A percentile compares a stretch with the other conserved stretches of the same genome.
Conservation (phyloP, 2,888 invertebrate genomes). For the Agonopterix heracliana region DNA sequence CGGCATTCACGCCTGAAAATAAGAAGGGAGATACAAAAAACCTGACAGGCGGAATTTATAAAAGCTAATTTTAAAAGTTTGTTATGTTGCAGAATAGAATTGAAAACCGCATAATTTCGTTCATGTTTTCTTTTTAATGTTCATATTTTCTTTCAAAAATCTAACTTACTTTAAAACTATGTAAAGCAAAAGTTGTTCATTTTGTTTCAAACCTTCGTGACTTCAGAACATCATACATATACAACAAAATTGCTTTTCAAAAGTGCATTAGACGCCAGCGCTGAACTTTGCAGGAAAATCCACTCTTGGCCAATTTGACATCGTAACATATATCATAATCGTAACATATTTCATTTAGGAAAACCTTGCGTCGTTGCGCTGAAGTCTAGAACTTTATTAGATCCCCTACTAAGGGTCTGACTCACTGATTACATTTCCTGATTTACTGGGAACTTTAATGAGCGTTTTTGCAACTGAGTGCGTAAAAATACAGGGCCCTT, state of each 20-base stretch:
- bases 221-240: neutral
- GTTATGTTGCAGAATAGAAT: too few species aligned
- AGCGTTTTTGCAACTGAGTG: too few species aligned
- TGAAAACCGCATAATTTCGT: too few species aligned
- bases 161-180: neutral
- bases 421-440: too few species aligned
- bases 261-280: neutral
- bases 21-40: too few species aligned
- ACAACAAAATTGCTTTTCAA: neutral
- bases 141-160: neutral
- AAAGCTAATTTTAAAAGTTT: too few species aligned
- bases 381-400: slow-evolving; percentile 23
- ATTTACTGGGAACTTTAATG: too few species aligned
- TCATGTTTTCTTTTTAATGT: too few species aligned
- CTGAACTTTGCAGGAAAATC: neutral
- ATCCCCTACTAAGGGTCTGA: slow-evolving; percentile 1
- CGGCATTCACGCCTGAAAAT: too few species aligned
- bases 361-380: slow-evolving; percentile 16
- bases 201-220: neutral
- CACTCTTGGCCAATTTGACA: slow-evolving; percentile 4
- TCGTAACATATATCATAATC: slow-evolving; percentile 15
- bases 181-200: neutral
- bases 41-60: too few species aligned
- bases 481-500: too few species aligned
- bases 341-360: slow-evolving; percentile 30